phyloP scores from a whole-genome alignment of 2,888 invertebrate species.

The Zelleria hepariella region DNA sequence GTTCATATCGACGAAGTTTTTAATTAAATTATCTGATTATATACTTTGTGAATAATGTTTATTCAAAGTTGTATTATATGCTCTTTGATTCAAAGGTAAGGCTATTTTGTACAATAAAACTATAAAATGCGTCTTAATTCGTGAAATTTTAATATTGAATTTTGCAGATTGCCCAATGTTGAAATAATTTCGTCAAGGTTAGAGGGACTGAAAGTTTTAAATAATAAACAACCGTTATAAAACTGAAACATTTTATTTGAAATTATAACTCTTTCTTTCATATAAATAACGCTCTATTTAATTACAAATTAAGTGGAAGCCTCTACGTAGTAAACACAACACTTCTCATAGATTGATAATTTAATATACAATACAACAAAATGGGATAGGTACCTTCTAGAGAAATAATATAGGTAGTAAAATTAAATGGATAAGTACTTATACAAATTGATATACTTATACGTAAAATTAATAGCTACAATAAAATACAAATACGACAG shows the following conservation, averaged over 20 bases:
- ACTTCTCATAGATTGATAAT: not conserved
- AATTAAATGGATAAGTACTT: not conserved
- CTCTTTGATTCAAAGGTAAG: no score
- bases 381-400: not conserved
- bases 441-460: not conserved
- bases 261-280: constrained; percentile 51
- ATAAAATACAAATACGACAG: constrained; percentile 3
- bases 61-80: no score
- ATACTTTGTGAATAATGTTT: no score
- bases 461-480: not conserved
- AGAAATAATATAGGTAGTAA: no score
- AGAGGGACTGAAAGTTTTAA: no score
- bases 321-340: constrained; percentile 37
- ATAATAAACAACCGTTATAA: constrained; percentile 31
- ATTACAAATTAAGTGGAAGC: constrained; percentile 55
- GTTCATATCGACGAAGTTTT: no score
- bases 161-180: no score
- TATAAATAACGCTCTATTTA: constrained; percentile 64
- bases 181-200: no score
- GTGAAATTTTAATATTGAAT: no score
- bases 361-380: not conserved
- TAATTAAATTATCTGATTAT: no score
- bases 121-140: no score
- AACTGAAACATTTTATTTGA: constrained; percentile 65
- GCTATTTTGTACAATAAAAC: no score